A percentile compares a stretch with the other conserved stretches of the same genome.
Evolutionary conservation across 2,797 vertebrate species (phyloP).

Genomic region (Rhinoraja longicauda): DNA sequence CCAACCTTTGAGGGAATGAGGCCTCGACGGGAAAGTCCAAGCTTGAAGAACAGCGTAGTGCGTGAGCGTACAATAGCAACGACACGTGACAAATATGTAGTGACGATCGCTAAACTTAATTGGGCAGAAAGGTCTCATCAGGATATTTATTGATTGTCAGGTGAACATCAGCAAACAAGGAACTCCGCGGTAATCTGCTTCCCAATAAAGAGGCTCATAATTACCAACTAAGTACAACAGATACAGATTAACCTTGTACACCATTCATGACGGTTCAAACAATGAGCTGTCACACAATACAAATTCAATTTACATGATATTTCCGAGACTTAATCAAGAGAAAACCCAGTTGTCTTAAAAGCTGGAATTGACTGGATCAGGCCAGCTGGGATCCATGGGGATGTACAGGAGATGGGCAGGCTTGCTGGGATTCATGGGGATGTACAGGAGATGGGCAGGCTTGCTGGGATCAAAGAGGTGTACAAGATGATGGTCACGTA

Average conservation of each 20-base stretch:
- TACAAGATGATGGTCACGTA: no score
- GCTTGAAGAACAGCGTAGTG: not conserved
- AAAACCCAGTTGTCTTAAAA: no score
- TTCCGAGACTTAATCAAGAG: not conserved
- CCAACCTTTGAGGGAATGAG: not conserved
- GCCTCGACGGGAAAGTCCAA: not conserved
- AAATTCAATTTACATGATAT: not conserved
- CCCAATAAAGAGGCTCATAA: not conserved
- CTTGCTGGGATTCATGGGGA: not conserved
- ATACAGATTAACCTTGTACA: not conserved
- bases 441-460: no score
- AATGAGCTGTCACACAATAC: not conserved
- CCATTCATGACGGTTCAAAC: not conserved
- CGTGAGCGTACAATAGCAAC: not conserved
- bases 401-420: not conserved
- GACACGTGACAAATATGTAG: no score
- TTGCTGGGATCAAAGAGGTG: no score
- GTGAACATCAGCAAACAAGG: not conserved
- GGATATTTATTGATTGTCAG: constrained; percentile 1
- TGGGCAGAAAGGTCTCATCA: not conserved
- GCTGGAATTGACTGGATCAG: not conserved
- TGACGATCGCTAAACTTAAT: not conserved
- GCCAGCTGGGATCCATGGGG: not conserved
- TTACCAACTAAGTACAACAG: not conserved
- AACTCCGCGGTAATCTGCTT: not conserved